These are phyloP conservation scores for Catharus ustulatus DNA, from an alignment of 2,797 vertebrate genomes.

Conservation along the genomic window DNA sequence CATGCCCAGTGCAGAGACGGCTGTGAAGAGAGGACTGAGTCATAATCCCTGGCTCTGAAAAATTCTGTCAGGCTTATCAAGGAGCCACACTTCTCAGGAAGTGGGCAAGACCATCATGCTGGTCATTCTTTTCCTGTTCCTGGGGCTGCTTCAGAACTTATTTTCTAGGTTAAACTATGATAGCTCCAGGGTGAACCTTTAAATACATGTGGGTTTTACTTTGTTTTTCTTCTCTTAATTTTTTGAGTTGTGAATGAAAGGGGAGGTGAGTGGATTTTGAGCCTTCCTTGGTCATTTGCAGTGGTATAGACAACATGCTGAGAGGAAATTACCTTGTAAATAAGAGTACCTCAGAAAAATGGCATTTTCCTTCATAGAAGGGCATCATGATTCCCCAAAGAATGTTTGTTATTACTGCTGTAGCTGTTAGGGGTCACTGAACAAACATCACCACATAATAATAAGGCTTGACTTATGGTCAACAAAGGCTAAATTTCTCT, in stretches of 20 bases:
- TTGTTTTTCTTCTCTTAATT: background rate
- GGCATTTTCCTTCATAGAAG: background rate
- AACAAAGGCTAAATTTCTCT: background rate
- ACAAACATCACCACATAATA: background rate
- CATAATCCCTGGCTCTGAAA: background rate
- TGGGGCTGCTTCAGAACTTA: background rate
- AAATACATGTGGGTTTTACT: background rate
- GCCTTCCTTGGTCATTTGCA: background rate
- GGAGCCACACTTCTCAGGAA: rapidly evolving
- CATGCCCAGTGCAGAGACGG: background rate
- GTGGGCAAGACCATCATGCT: background rate
- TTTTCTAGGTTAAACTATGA: background rate
- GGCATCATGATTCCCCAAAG: background rate
- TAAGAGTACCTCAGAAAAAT: background rate
- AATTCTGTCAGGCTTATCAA: background rate
- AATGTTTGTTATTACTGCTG: background rate
- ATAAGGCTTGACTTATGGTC: background rate
- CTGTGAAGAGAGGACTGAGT: background rate
- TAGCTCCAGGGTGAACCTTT: background rate
- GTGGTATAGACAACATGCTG: background rate
- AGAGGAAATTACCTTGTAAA: background rate
- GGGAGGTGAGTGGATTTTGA: background rate
- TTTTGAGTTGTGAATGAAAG: background rate
- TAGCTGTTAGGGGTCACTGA: background rate
- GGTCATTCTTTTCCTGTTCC: background rate